Conservation (phyloP, 2,888 invertebrate species). For the Ochropacha duplaris region DNA sequence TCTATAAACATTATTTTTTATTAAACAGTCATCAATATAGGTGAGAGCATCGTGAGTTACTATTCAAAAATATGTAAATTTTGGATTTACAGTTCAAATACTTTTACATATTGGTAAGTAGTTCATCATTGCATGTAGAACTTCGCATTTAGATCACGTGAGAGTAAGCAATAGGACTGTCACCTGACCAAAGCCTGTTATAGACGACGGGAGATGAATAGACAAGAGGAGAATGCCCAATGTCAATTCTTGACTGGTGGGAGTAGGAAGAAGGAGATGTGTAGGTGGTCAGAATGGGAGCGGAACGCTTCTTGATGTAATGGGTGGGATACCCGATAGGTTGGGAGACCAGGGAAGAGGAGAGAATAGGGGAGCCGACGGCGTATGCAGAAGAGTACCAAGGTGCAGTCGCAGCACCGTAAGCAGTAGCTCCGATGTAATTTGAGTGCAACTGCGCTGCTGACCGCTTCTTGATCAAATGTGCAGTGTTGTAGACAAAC, state of each 20-base stretch:
- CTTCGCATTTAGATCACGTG: neutral
- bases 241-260: slow-evolving; percentile 50
- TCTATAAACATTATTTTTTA: neutral
- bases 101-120: neutral
- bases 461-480: slow-evolving; percentile 62
- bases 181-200: slow-evolving; percentile 4
- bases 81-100: neutral
- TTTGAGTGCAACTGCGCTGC: slow-evolving; percentile 29
- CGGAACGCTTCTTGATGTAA: slow-evolving; percentile 61
- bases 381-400: slow-evolving; percentile 46
- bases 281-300: slow-evolving; percentile 37
- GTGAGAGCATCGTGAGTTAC: neutral
- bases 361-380: slow-evolving; percentile 29
- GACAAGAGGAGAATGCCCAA: slow-evolving; percentile 38
- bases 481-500: slow-evolving; percentile 42
- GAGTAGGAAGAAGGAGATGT: slow-evolving; percentile 49
- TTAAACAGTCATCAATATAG: neutral
- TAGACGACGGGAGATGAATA: slow-evolving; percentile 38
- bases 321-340: slow-evolving; percentile 45
- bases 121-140: neutral
- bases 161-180: too few relatives aligned
- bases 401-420: slow-evolving; percentile 40
- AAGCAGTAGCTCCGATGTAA: slow-evolving; percentile 36
- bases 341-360: slow-evolving; percentile 29
- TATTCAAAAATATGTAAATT: neutral